Evolutionary conservation across 2,113 vertebrate species (phyloP), one percentile per base, ranked within the genome.

Genomic region (Corythoichthys haematopterus): DNA sequence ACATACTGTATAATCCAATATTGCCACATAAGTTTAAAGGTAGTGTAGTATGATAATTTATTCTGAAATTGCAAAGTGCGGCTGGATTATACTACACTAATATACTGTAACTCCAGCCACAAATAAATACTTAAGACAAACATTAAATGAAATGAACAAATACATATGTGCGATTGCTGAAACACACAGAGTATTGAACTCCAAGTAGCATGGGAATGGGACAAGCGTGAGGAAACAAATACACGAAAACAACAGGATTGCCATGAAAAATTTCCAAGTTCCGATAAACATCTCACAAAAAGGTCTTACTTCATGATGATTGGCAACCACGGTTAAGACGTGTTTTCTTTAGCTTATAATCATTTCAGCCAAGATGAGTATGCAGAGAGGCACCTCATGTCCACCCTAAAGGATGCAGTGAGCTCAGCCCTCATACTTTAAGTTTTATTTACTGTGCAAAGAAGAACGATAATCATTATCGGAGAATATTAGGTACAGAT

Each of bases 191-290:
- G 65, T 52, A 70, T 4, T 33, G 15, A 61, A 16, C n/a, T n/a
- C 11, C 6, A 46, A 56, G 68, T 64, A 51, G 58, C n/a, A 15
- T 66, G 63, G 75, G 61, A 56, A 33, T n/a, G 37, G 81, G 61
- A 58, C 68, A 28, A 75, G 50, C 9, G 56, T 46, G 3, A 47
- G 4, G 4, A 10, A 51, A 73, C 67, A 65, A 45, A 59, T 48
- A 66, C 46, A 65, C 20, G 20, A 57, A 69, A 16, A 81, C 73
- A 68, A 66, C 7, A 76, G 63, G 68, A 74, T 16, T 65, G 6
- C 40, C 36, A 58, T 53, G 9, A 20, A 35, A 51, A 70, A 80
- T n/a, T 37, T 12, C 52, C 28, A 13, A 15, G 61, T 56, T 68
- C 63, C 58, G 62, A 76, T 69, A 57, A 43, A 46, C 61, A 63